Percentiles rank a stretch among this genome's conserved stretches.
phyloP scores from a whole-genome alignment of 2,797 vertebrate genomes.

The Synaphobranchus kaupii region DNA sequence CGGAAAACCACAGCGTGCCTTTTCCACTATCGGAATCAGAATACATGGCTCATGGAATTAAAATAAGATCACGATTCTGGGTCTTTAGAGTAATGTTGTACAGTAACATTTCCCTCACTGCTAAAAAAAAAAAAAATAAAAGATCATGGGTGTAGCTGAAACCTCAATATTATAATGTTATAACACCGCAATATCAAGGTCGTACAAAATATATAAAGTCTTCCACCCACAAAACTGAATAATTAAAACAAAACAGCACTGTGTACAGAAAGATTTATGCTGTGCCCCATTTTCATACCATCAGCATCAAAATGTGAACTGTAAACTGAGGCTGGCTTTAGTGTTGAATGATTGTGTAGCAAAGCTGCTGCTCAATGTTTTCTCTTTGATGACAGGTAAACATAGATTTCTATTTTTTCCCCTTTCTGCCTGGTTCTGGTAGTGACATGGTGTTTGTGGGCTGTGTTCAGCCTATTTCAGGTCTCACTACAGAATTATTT shows the following conservation, averaged over 20 bases:
- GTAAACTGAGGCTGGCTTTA: not conserved
- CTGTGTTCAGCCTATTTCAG: not conserved
- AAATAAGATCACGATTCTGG: no score
- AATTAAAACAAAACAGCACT: no score
- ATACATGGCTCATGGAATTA: no score
- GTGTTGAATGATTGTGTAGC: not conserved
- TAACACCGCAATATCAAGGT: not conserved
- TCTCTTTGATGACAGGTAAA: not conserved
- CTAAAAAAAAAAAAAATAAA: no score
- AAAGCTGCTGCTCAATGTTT: not conserved
- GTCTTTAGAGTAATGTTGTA: no score
- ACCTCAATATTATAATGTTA: no score
- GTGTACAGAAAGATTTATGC: not conserved
- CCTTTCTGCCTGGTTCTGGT: not conserved
- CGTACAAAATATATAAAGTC: not conserved
- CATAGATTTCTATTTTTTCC: not conserved
- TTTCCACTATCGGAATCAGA: no score
- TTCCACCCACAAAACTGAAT: no score
- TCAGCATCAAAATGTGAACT: not conserved
- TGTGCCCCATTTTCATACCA: not conserved
- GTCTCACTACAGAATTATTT: not conserved
- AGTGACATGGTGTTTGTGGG: not conserved
- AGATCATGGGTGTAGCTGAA: no score
- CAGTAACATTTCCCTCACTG: no score
- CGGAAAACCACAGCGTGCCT: no score